A percentile compares a stretch with the other conserved stretches of the same genome.
Evolutionary conservation across 2,888 invertebrate genomes (phyloP).

Genomic region (Pollenia angustigena): DNA sequence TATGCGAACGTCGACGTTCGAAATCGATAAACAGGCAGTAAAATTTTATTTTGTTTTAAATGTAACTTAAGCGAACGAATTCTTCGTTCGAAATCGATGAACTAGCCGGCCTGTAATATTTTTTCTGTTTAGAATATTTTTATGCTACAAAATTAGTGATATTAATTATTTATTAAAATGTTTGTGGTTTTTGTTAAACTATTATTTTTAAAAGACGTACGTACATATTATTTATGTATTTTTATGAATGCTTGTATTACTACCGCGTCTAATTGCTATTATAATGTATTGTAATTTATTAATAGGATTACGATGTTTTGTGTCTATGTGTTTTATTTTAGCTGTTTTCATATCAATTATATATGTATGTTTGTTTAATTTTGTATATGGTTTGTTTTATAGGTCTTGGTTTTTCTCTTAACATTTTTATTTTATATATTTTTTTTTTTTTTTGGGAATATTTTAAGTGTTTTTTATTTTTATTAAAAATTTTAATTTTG

Average conservation of each 20-base stretch:
- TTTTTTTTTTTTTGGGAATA: slow-evolving; percentile 60
- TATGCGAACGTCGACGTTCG: too few relatives aligned
- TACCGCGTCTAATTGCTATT: slow-evolving; percentile 50
- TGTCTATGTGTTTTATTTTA: slow-evolving; percentile 29
- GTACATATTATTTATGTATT: slow-evolving; percentile 19
- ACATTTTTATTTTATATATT: slow-evolving; percentile 47
- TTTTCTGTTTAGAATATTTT: slow-evolving; percentile 36
- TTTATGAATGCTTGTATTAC: slow-evolving; percentile 26
- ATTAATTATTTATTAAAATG: slow-evolving; percentile 40
- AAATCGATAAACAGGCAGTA: too few relatives aligned
- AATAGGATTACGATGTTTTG: slow-evolving; percentile 59
- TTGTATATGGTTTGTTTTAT: slow-evolving; percentile 20
- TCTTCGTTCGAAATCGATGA: too few relatives aligned
- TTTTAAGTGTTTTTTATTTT: slow-evolving; percentile 54
- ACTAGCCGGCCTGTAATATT: too few relatives aligned
- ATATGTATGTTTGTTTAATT: slow-evolving; percentile 28
- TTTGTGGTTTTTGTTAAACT: slow-evolving; percentile 6
- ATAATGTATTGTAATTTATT: slow-evolving; percentile 37
- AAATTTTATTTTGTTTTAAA: too few relatives aligned
- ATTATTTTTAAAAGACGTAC: slow-evolving; percentile 45
- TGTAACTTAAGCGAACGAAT: too few relatives aligned
- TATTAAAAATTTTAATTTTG: not conserved
- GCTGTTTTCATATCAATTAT: slow-evolving; percentile 76
- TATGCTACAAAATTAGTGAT: slow-evolving; percentile 59
- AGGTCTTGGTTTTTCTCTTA: slow-evolving; percentile 52